These are phyloP conservation scores for Periophthalmus modestus DNA, from an alignment of 2,113 vertebrate species.

Conservation along the genomic window DNA sequence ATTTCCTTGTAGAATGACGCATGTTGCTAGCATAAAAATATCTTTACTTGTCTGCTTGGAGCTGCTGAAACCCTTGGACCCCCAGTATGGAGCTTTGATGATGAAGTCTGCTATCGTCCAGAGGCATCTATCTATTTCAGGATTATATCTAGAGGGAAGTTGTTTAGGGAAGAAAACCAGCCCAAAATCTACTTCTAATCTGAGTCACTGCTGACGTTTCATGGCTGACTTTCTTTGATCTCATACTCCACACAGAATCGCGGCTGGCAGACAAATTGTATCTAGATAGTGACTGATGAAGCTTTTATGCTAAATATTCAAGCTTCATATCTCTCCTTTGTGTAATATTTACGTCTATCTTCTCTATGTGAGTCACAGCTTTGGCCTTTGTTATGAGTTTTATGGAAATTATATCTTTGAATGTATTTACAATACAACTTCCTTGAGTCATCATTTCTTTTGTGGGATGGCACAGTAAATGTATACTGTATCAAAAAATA, in stretches of 20 bases:
- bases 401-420: not conserved
- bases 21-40: not conserved
- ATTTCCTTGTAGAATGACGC: not conserved
- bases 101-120: conserved; percentile 38
- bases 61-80: conserved; percentile 22
- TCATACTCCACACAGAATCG: conserved; percentile 9
- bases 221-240: conserved; percentile 48
- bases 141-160: conserved; percentile 39
- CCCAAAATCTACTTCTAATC: conserved; percentile 37
- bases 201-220: conserved; percentile 44
- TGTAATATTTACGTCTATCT: conserved; percentile 21
- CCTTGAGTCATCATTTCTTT: conserved; percentile 7
- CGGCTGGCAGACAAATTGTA: conserved; percentile 35
- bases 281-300: conserved; percentile 27
- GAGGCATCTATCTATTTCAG: conserved; percentile 29
- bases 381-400: conserved; percentile 1
- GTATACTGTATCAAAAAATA: not conserved
- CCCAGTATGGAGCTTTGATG: conserved; percentile 54
- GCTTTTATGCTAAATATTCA: conserved; percentile 10
- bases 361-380: conserved; percentile 21
- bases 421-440: not conserved
- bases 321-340: not conserved
- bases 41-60: not conserved
- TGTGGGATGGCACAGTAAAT: not conserved
- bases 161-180: conserved; percentile 19